These are phyloP conservation scores for Priocnemis perturbator DNA, from an alignment of 2,888 invertebrate species.

Conservation along the genomic window DNA sequence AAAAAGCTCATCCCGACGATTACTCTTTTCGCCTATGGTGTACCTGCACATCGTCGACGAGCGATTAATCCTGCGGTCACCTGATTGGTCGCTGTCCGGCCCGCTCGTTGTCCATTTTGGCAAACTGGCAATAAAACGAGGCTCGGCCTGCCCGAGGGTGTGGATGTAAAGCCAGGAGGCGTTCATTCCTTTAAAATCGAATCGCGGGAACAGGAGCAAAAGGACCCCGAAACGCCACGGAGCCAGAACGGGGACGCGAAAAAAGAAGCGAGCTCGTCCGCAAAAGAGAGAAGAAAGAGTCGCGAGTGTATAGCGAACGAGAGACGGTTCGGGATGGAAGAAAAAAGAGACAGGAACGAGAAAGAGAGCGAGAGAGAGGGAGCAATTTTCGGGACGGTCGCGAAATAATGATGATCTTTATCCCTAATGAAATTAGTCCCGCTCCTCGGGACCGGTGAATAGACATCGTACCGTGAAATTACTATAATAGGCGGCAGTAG, in stretches of 20 bases:
- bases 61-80: too few relatives aligned
- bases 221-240: too few relatives aligned
- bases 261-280: too few relatives aligned
- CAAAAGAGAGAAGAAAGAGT: neutral
- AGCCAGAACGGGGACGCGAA: neutral
- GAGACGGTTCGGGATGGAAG: neutral
- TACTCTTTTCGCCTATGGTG: too few relatives aligned
- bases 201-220: neutral
- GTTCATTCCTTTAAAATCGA: conserved; percentile 2
- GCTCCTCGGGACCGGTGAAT: conserved; percentile 67
- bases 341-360: conserved; percentile 5
- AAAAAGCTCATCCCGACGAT: too few relatives aligned
- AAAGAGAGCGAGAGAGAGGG: conserved; percentile 3
- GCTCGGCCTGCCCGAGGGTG: conserved; percentile 22
- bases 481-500: conserved; percentile 70
- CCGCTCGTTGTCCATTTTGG: conserved; percentile 16
- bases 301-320: neutral
- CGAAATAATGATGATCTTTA: conserved; percentile 74
- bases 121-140: conserved; percentile 24
- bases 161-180: conserved; percentile 25
- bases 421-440: conserved; percentile 74
- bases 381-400: conserved; percentile 60
- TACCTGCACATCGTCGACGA: too few relatives aligned
- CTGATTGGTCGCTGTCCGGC: too few relatives aligned
- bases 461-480: conserved; percentile 72